Percentiles rank a stretch among this genome's conserved stretches.
phyloP scores from a whole-genome alignment of 2,888 invertebrate species.

The Chromoteleia sp. region DNA sequence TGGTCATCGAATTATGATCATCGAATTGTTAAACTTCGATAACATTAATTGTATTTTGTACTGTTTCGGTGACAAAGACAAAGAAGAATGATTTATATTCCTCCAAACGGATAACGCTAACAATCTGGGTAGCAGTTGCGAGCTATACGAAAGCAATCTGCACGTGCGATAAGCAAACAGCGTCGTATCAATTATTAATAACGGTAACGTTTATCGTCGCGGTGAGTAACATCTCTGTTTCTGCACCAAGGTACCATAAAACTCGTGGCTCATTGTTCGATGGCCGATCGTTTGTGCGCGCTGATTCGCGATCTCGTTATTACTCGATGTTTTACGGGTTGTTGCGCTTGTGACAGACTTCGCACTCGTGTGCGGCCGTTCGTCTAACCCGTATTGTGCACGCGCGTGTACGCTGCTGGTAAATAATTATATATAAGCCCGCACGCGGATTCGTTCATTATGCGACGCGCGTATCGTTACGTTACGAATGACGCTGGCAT shows the following conservation, averaged over 20 bases:
- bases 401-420: conserved; percentile 41
- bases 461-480: conserved; percentile 41
- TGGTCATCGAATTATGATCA: too few relatives aligned
- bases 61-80: too few relatives aligned
- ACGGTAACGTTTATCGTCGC: conserved; percentile 51
- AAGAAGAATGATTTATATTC: too few relatives aligned
- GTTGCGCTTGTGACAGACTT: conserved; percentile 77
- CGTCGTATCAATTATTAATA: conserved; percentile 44
- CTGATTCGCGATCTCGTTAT: conserved; percentile 78
- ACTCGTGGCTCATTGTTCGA: conserved; percentile 52
- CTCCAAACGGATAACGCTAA: too few relatives aligned
- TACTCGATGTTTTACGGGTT: conserved; percentile 77
- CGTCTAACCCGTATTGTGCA: conserved; percentile 59
- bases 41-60: too few relatives aligned
- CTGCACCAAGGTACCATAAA: conserved; percentile 43
- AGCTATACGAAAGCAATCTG: conserved; percentile 15
- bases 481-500: conserved; percentile 34
- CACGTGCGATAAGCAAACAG: conserved; percentile 20
- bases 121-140: not conserved
- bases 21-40: too few relatives aligned
- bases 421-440: conserved; percentile 63
- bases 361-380: conserved; percentile 63
- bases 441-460: conserved; percentile 68
- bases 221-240: conserved; percentile 40
- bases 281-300: conserved; percentile 57